A percentile compares a stretch with the other conserved stretches of the same genome.
These are phyloP conservation scores for Sphenodon punctatus DNA, from an alignment of 2,797 vertebrate genomes.

Conservation along the genomic window DNA sequence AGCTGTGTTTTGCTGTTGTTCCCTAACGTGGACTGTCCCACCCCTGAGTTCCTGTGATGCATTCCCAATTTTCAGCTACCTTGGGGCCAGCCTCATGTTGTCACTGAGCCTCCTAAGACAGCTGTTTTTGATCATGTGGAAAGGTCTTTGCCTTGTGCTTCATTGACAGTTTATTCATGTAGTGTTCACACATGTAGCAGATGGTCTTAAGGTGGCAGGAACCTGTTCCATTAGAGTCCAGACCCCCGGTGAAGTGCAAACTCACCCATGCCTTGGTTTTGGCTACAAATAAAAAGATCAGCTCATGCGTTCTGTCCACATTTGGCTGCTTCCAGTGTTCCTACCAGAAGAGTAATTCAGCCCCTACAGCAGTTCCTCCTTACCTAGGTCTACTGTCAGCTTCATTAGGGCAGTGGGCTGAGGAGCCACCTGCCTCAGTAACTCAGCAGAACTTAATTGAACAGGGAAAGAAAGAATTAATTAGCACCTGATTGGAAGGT, in stretches of 20 bases:
- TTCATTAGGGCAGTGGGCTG: too few species aligned
- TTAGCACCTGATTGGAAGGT: too few species aligned
- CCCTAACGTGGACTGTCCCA: background rate
- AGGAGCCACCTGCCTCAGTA: too few species aligned
- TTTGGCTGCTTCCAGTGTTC: background rate
- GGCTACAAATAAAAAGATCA: background rate
- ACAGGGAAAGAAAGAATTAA: too few species aligned
- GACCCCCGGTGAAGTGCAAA: background rate
- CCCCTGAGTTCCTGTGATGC: background rate
- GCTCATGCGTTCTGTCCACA: background rate
- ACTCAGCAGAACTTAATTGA: too few species aligned
- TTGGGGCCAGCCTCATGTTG: background rate
- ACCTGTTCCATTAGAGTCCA: background rate
- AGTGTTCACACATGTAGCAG: background rate
- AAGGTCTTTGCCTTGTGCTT: background rate
- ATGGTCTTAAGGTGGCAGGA: background rate
- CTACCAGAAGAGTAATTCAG: background rate
- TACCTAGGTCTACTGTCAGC: too few species aligned
- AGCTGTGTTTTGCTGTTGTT: background rate
- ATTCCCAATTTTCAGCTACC: rapidly evolving
- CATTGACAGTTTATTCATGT: background rate
- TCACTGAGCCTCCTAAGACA: background rate
- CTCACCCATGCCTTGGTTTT: background rate
- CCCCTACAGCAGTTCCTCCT: too few species aligned
- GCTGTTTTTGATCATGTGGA: background rate